A percentile compares a stretch with the other conserved stretches of the same genome.
These are phyloP conservation scores for Drosophila funebris DNA, from an alignment of 1,140 invertebrate species.

Conservation along the genomic window DNA sequence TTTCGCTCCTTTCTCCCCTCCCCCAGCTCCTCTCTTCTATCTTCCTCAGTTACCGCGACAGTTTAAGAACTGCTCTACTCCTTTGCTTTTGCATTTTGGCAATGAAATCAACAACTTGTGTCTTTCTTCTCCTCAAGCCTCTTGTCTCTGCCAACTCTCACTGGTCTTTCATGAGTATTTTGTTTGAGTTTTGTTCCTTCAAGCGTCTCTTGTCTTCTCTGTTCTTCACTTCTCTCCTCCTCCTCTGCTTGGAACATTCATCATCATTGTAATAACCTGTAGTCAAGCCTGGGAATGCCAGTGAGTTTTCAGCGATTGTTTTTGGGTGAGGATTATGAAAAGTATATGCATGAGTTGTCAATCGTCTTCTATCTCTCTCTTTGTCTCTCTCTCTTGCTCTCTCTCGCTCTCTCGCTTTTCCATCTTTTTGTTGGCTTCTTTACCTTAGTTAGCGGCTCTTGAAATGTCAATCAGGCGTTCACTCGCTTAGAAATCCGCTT, in stretches of 20 bases:
- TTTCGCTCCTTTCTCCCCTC: neutral
- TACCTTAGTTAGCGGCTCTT: conserved; percentile 4
- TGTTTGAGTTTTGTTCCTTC: no score
- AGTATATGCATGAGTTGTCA: conserved; percentile 40
- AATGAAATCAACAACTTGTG: conserved; percentile 52
- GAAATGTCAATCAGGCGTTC: conserved; percentile 65
- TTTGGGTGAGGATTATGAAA: conserved; percentile 9
- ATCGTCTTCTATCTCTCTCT: neutral
- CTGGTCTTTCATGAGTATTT: no score
- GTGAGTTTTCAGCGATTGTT: conserved; percentile 10
- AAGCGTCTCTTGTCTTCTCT: neutral
- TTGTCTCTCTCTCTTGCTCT: neutral
- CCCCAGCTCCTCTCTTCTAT: conserved; percentile 2
- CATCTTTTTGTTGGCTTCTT: neutral
- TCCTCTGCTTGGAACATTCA: conserved; percentile 45
- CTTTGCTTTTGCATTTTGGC: conserved; percentile 36
- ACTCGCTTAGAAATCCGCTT: conserved; percentile 73
- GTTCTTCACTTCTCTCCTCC: neutral
- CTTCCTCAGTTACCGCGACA: conserved; percentile 53
- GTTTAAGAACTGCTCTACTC: conserved; percentile 42
- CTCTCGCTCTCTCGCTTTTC: neutral
- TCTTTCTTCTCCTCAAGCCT: neutral
- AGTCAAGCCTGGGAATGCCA: conserved; percentile 6
- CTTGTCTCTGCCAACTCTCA: neutral
- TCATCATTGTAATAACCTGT: conserved; percentile 67